Conservation (phyloP, 2,797 vertebrate species). For the Spinus olivaceus region DNA sequence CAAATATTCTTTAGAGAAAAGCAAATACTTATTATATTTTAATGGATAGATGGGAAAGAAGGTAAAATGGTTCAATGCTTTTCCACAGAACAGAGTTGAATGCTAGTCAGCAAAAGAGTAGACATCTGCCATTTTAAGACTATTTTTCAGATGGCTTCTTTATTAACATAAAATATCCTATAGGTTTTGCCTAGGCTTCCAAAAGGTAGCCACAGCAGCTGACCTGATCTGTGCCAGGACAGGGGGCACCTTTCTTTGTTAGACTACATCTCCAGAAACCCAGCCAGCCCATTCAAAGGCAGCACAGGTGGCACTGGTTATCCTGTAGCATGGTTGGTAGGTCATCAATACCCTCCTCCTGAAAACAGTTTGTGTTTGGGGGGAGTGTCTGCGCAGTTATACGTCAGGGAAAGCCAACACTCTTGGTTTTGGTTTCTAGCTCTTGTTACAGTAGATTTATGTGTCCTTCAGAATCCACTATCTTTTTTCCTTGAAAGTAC, state of each 20-base stretch:
- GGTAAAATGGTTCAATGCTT: neutral
- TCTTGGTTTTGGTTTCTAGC: neutral
- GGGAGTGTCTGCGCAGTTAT: neutral
- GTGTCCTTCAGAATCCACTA: neutral
- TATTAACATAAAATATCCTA: neutral
- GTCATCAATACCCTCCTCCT: neutral
- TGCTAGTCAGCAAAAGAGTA: neutral
- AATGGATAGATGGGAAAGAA: neutral
- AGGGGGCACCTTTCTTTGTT: neutral
- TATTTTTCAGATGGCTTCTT: neutral
- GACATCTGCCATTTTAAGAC: neutral
- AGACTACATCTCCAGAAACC: neutral
- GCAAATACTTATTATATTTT: rapidly evolving
- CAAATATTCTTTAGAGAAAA: neutral
- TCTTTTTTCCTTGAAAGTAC: neutral
- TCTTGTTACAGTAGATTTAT: neutral
- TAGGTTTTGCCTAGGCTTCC: neutral
- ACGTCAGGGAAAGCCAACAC: neutral
- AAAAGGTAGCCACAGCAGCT: neutral
- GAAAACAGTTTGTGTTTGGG: neutral
- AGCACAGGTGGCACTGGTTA: neutral
- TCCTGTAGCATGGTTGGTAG: rapidly evolving
- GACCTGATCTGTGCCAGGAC: neutral
- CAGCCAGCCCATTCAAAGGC: neutral
- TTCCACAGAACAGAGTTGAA: neutral